Evolutionary conservation across 2,888 invertebrate genomes (phyloP).

Genomic region (Tenthredo notha): DNA sequence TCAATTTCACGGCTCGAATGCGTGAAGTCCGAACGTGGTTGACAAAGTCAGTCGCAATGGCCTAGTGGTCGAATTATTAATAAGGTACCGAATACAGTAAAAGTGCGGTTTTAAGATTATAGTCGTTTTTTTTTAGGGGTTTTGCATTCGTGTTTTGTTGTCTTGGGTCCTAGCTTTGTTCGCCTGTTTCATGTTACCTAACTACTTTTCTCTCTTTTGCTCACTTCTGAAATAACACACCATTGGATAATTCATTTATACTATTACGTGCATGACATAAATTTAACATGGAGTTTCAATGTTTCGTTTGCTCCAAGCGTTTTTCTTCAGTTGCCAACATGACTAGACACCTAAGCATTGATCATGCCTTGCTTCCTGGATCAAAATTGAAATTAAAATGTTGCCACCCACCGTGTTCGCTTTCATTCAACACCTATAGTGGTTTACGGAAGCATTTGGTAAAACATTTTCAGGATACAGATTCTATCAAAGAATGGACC

Average conservation of each 20-base stretch:
- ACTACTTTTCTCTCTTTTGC: too few relatives aligned
- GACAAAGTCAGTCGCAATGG: too few relatives aligned
- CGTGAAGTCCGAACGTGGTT: constrained; percentile 39
- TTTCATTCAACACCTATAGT: constrained; percentile 18
- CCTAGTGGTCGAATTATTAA: too few relatives aligned
- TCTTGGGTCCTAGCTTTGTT: neutral
- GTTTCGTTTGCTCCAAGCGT: neutral
- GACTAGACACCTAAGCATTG: constrained; percentile 16
- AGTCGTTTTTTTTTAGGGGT: too few relatives aligned
- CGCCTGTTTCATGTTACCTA: neutral
- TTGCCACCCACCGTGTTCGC: constrained; percentile 3
- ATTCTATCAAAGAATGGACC: neutral
- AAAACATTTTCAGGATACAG: neutral
- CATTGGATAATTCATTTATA: too few relatives aligned
- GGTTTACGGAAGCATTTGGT: constrained; percentile 35
- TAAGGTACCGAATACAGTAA: too few relatives aligned
- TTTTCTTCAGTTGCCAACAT: neutral
- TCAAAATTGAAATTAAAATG: constrained; percentile 13
- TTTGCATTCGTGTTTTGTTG: neutral
- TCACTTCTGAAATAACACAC: too few relatives aligned
- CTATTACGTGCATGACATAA: too few relatives aligned
- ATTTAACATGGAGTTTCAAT: neutral
- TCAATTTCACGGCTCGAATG: constrained; percentile 36
- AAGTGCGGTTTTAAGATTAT: too few relatives aligned
- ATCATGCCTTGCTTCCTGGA: constrained; percentile 24